Conservation (phyloP, 2,888 invertebrate genomes). For the Odontothrips loti region DNA sequence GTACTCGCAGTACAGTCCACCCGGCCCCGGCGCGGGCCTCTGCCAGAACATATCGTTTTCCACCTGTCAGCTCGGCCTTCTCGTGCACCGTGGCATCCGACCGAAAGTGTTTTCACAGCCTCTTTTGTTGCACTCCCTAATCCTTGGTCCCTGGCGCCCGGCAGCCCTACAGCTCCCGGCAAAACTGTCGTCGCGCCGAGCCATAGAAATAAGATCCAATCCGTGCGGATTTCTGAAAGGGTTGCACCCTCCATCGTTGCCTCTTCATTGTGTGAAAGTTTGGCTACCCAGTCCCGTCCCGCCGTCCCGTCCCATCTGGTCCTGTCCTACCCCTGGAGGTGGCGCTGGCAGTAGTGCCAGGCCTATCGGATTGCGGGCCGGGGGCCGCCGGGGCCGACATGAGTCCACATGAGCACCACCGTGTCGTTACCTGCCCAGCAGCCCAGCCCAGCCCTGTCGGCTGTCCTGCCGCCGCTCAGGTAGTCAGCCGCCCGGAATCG, state of each 20-base stretch:
- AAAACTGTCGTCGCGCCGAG: not conserved
- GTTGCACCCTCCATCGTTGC: not conserved
- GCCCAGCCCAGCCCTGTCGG: no score
- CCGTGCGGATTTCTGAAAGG: not conserved
- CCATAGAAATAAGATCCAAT: not conserved
- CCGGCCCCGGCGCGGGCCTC: no score
- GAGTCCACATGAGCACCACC: no score
- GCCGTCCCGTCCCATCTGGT: no score
- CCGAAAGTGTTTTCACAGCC: constrained; percentile 6
- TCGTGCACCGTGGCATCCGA: not conserved
- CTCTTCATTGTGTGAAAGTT: not conserved
- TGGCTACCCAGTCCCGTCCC: not conserved
- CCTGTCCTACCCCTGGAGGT: no score
- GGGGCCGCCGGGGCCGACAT: no score
- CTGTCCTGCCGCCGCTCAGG: no score
- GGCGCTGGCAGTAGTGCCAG: no score
- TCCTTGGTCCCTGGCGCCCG: not conserved
- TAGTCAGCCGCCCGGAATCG: no score
- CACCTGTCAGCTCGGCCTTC: not conserved
- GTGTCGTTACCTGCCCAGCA: no score
- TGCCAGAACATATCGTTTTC: not conserved
- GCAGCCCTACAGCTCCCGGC: not conserved
- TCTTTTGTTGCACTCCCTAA: not conserved
- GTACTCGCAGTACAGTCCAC: no score
- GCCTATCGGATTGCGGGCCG: no score